These are phyloP conservation scores for Plutella xylostella DNA, from an alignment of 2,888 invertebrate genomes.

Conservation along the genomic window DNA sequence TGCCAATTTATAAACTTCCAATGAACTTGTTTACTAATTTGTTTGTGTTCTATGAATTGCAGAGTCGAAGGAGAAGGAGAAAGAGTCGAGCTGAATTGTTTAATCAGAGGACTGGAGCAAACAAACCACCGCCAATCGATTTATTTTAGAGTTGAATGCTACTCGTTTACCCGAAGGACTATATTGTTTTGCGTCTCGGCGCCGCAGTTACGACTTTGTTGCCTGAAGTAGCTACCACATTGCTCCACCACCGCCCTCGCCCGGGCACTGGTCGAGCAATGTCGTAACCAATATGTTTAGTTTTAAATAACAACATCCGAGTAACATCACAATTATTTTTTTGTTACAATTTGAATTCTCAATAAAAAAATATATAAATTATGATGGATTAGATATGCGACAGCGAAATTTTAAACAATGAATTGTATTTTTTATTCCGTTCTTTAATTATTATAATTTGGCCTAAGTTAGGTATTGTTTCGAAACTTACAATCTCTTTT, in stretches of 20 bases:
- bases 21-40: too few relatives aligned
- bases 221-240: too few relatives aligned
- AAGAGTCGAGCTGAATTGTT: constrained; percentile 76
- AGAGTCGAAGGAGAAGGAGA: constrained; percentile 78
- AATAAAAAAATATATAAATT: neutral
- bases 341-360: constrained; percentile 21
- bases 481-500: constrained; percentile 43
- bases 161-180: constrained; percentile 24
- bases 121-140: constrained; percentile 67
- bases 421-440: constrained; percentile 38
- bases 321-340: constrained; percentile 32
- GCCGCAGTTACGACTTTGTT: constrained; percentile 31
- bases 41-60: too few relatives aligned
- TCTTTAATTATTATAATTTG: constrained; percentile 39
- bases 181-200: neutral
- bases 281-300: constrained; percentile 34
- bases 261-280: constrained; percentile 30
- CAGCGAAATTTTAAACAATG: constrained; percentile 57
- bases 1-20: too few relatives aligned
- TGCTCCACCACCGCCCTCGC: neutral
- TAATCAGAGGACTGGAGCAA: constrained; percentile 51
- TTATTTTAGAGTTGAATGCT: constrained; percentile 58
- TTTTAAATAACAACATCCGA: constrained; percentile 34
- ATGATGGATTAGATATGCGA: constrained; percentile 28
- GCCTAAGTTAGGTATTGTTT: constrained; percentile 59